Base-by-base conservation (phyloP, 2,888 invertebrate species). In the Opisthograptis luteolata region DNA sequence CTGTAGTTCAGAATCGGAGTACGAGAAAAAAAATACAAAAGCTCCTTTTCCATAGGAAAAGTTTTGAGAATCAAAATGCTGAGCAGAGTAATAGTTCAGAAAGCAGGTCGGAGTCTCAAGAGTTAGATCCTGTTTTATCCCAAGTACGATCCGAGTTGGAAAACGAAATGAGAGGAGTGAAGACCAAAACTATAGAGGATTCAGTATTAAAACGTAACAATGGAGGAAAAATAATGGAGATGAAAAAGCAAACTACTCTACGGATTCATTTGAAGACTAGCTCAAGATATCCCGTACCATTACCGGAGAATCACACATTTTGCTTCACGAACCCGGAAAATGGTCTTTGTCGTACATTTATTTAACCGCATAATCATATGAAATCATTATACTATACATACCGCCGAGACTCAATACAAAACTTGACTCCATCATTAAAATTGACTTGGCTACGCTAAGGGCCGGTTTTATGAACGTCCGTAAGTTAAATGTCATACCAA, bases 271-370 rank as follows among this genome's bases (percentile, higher is more conserved):
- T 82, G 42, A 62, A 53, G n/a, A 53, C 64, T 1, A 84, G 84
- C 55, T 68, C 77, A 1, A 72, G 68, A 42, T 67, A 72, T 10
- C 69, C 72, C 1, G 25, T 81, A 28, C 84, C 84, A 0, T 58
- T 79, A 17, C 70, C 82, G 5, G 77, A 73, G 66, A 84, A 84
- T 46, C 74, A 84, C 47, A 75, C 70, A 0, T 80, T 77, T 61
- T 84, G 84, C 54, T 73, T 68, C 49, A 68, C 67, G 3, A 68
- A 81, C 27, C 84, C 84, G 5, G 55, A 64, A 2, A 84, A 62
- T 54, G 42, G 68, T 0, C 59, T 84, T 1, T 84, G 84, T 60
- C 66, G 76, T 19, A 67, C 75, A 20, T 47, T 60, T 8, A 64
- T 70, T 48, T 69, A 58, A 57, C 2, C n/a, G n/a, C n/a, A n/a